Evolutionary conservation across 1,140 invertebrate genomes (phyloP).

Genomic region (Bombus superbus): DNA sequence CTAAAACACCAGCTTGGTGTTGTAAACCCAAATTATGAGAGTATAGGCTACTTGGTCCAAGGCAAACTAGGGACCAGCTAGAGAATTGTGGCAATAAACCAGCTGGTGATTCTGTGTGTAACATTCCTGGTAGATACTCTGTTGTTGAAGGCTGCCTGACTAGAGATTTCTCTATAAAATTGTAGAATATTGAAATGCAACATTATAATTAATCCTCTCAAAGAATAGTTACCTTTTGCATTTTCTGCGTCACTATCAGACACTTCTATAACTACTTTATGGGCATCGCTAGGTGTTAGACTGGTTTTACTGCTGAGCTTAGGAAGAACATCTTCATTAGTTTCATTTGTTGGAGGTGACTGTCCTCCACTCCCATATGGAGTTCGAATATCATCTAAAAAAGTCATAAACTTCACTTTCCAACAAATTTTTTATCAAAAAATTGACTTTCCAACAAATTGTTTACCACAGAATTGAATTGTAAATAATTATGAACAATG

Average conservation of each 20-base stretch:
- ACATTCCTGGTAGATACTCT: constrained; percentile 95
- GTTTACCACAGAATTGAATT: not conserved
- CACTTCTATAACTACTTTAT: constrained; percentile 82
- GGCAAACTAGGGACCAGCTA: constrained; percentile 95
- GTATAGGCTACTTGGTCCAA: constrained; percentile 95
- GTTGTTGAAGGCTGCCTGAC: constrained; percentile 92
- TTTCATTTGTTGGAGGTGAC: constrained; percentile 72
- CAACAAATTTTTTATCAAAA: not conserved
- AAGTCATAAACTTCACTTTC: not conserved
- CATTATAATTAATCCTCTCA: not conserved
- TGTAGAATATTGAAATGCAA: not conserved
- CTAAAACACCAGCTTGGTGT: constrained; percentile 93
- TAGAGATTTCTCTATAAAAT: constrained; percentile 84
- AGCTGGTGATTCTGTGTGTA: constrained; percentile 90
- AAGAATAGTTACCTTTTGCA: constrained; percentile 74
- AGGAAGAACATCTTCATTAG: constrained; percentile 70
- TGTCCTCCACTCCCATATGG: constrained; percentile 78
- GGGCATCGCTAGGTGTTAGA: constrained; percentile 76
- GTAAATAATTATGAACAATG: not conserved
- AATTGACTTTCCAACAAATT: not conserved
- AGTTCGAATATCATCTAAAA: constrained; percentile 75
- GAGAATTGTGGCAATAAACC: constrained; percentile 94
- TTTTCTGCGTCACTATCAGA: constrained; percentile 77
- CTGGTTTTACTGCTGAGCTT: constrained; percentile 76
- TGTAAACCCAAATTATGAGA: constrained; percentile 93